A percentile compares a stretch with the other conserved stretches of the same genome.
Evolutionary conservation across 2,113 vertebrate species (phyloP).

Genomic region (Triplophysa tibetana): DNA sequence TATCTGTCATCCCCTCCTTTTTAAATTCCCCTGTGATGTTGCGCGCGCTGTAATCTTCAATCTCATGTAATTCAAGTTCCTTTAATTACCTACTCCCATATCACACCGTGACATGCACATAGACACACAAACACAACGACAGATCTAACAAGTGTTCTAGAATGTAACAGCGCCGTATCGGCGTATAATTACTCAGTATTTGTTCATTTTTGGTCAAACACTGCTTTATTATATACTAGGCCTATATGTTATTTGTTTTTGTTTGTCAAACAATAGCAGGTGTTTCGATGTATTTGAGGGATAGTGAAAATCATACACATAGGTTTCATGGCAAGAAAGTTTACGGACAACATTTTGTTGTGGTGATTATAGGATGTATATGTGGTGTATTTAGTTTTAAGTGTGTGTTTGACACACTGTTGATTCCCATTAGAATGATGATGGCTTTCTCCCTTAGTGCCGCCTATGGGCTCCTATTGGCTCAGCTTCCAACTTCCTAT

Average conservation of each 20-base stretch:
- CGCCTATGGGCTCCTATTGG: slow-evolving; percentile 38
- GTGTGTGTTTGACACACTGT: not conserved
- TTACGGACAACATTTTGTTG: not conserved
- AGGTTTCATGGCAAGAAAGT: not conserved
- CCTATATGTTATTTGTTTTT: not conserved
- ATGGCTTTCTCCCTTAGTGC: slow-evolving; percentile 36
- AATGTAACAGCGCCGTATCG: not conserved
- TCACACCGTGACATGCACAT: slow-evolving; percentile 13
- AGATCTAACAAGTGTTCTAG: slow-evolving; percentile 13
- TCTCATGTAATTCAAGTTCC: slow-evolving; percentile 22
- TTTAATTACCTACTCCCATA: slow-evolving; percentile 17
- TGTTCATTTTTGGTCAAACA: not conserved
- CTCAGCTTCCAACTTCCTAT: slow-evolving; percentile 39
- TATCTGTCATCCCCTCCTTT: not conserved
- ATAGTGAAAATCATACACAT: not conserved
- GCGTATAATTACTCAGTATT: not conserved
- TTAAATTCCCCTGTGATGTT: slow-evolving; percentile 16
- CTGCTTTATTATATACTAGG: no score
- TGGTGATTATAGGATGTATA: not conserved
- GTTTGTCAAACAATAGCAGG: no score
- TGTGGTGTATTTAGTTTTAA: not conserved
- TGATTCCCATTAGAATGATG: slow-evolving; percentile 21
- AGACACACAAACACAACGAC: slow-evolving; percentile 7
- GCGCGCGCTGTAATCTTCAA: not conserved
- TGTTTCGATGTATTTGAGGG: not conserved